Conservation (phyloP, 2,888 invertebrate genomes). For the Resseliella maxima region DNA sequence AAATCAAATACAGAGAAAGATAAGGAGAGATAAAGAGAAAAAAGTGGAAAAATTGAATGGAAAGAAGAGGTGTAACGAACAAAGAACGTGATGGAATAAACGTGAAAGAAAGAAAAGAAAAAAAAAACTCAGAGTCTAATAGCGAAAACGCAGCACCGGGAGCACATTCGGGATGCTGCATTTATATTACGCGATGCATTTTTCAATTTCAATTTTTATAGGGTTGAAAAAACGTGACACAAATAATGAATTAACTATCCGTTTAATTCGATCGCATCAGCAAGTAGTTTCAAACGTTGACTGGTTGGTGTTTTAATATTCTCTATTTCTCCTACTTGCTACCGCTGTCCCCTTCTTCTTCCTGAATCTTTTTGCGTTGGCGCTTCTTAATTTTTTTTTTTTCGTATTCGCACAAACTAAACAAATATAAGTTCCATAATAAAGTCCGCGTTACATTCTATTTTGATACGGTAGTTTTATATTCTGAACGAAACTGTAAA, state of each 20-base stretch:
- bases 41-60: background rate
- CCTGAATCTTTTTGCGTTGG: too few relatives aligned
- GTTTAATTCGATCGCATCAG: conserved; percentile 53
- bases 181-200: conserved; percentile 48
- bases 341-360: too few relatives aligned
- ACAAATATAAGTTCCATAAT: conserved; percentile 27
- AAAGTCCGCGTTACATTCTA: conserved; percentile 18
- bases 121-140: background rate
- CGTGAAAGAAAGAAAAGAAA: background rate
- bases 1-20: background rate
- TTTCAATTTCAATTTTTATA: conserved; percentile 49
- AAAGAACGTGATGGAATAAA: conserved; percentile 16
- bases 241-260: conserved; percentile 51
- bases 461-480: conserved; percentile 36
- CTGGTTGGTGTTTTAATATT: too few relatives aligned
- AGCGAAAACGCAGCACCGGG: background rate
- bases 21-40: background rate
- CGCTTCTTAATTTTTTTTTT: background rate
- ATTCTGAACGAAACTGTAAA: conserved; percentile 39
- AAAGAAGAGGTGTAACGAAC: conserved; percentile 35
- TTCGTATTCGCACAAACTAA: background rate
- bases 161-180: conserved; percentile 27
- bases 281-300: conserved; percentile 1
- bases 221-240: conserved; percentile 51
- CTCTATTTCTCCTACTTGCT: too few relatives aligned